Percentiles rank a stretch among this genome's conserved stretches.
Evolutionary conservation across 2,797 vertebrate genomes (phyloP).

Genomic region (Xiphorhynchus erythropygius): DNA sequence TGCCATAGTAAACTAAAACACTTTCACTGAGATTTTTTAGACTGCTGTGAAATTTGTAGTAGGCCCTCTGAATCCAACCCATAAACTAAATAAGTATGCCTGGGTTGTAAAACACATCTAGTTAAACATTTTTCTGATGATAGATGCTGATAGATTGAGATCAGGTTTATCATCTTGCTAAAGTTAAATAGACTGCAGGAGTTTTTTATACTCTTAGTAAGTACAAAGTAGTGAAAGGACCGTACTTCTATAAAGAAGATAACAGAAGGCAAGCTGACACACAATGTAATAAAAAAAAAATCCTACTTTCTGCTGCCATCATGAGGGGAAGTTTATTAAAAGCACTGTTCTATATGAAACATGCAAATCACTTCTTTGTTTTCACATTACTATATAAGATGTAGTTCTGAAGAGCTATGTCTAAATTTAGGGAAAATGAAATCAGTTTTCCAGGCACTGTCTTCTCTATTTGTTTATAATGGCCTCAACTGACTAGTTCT

Average conservation of each 20-base stretch:
- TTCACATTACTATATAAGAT: not conserved
- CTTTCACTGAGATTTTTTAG: not conserved
- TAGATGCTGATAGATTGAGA: not conserved
- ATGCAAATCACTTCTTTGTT: not conserved
- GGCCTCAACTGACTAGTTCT: not conserved
- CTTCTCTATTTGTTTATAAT: not conserved
- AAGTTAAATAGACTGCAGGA: not conserved
- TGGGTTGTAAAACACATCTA: not conserved
- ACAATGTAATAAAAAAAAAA: not conserved
- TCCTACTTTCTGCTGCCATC: not conserved
- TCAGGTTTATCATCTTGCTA: not conserved
- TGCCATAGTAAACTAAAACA: not conserved
- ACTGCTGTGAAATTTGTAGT: not conserved
- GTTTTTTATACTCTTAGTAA: not conserved
- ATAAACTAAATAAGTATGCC: not conserved
- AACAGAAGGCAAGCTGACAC: not conserved
- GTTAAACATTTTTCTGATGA: not conserved
- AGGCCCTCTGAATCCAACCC: not conserved
- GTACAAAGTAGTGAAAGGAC: not conserved
- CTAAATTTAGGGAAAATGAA: not conserved
- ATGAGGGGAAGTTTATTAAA: not conserved
- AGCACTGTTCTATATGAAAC: not conserved
- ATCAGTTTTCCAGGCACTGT: not conserved
- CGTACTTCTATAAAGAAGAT: not conserved
- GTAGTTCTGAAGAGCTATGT: not conserved